A percentile compares a stretch with the other conserved stretches of the same genome.
phyloP scores from a whole-genome alignment of 2,888 invertebrate species.

The Lycaena phlaeas region DNA sequence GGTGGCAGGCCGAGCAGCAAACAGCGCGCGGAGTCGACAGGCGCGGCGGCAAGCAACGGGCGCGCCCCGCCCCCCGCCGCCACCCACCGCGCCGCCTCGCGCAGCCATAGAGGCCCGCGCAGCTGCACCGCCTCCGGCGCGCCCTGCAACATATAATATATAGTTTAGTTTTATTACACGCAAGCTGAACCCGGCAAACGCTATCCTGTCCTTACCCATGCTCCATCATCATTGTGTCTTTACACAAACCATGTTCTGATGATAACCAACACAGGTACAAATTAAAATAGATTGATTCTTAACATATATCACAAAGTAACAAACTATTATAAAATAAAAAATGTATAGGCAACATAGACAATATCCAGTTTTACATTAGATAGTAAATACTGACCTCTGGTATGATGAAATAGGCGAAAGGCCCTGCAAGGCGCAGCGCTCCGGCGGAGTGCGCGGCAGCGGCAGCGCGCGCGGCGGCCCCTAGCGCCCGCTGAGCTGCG shows the following conservation, averaged over 20 bases:
- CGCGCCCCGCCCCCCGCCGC: slow-evolving; percentile 26
- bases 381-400: slow-evolving; percentile 82
- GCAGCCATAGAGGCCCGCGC: slow-evolving; percentile 50
- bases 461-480: slow-evolving; percentile 20
- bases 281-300: no score
- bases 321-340: no score
- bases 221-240: no score
- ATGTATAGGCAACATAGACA: no score
- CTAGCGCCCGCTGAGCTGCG: slow-evolving; percentile 29
- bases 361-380: no score
- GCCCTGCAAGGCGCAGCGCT: slow-evolving; percentile 87
- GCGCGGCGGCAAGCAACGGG: slow-evolving; percentile 35
- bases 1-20: slow-evolving; percentile 54
- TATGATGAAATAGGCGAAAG: slow-evolving; percentile 89
- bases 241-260: no score
- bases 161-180: not conserved
- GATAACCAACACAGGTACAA: not conserved
- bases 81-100: slow-evolving; percentile 54
- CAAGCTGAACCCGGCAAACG: no score
- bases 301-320: no score
- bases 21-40: slow-evolving; percentile 21
- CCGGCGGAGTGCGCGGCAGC: slow-evolving; percentile 81
- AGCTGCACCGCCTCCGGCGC: slow-evolving; percentile 32
- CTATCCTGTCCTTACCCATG: no score
- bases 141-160: slow-evolving; percentile 29